Conservation (phyloP, 2,797 vertebrate species). For the Eidolon dupreanum region DNA sequence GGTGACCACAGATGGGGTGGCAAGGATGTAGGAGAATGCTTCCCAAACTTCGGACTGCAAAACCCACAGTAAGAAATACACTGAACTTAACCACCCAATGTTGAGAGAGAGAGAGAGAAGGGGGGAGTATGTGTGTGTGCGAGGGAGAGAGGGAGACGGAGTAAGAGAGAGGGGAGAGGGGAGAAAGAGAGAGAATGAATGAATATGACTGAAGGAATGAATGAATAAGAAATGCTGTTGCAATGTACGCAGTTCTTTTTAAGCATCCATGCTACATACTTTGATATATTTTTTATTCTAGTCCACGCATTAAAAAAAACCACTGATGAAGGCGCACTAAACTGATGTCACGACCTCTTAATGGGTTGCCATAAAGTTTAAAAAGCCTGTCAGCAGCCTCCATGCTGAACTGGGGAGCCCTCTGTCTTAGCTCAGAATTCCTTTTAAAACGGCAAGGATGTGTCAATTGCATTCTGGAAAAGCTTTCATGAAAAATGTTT, state of each 20-base stretch:
- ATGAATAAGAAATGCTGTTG: background rate
- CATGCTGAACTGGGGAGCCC: background rate
- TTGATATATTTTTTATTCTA: background rate
- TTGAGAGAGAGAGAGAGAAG: background rate
- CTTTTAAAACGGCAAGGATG: background rate
- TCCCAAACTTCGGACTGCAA: background rate
- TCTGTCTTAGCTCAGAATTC: background rate
- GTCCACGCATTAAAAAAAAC: background rate
- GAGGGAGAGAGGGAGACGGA: no score
- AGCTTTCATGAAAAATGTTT: background rate
- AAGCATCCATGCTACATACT: background rate
- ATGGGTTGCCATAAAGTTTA: background rate
- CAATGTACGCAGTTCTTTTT: background rate
- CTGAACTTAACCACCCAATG: background rate
- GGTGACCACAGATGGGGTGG: background rate
- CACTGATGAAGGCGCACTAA: background rate
- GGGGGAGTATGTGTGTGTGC: background rate
- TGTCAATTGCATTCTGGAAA: background rate
- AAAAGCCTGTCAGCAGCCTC: background rate
- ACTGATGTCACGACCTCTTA: background rate
- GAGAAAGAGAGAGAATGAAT: no score
- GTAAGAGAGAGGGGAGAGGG: fast-evolving
- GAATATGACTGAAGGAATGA: no score
- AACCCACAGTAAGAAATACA: background rate
- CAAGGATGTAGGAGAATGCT: background rate